Evolutionary conservation across 2,888 invertebrate genomes (phyloP), one percentile per base, ranked within the genome.

Genomic region (Coleophora flavipennella): DNA sequence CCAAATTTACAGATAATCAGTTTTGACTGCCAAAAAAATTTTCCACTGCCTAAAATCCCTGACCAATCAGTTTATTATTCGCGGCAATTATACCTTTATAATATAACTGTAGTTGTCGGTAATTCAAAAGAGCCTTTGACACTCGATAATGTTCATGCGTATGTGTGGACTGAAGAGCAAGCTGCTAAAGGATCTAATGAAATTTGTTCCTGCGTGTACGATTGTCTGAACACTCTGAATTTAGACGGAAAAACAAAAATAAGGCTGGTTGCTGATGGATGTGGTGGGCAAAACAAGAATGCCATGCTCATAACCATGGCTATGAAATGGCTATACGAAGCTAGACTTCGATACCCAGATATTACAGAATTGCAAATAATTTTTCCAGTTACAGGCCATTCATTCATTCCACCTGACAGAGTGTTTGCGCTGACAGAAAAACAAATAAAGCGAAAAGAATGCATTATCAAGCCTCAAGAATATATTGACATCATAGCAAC

Each of bases 21-120:
- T 27, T 51, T 51, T 29, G 46, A 50, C 28, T 49, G 48, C 33
- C 41, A 51, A 43, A 49, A 51, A 46, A 48, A 48, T 38, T 39
- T 36, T 32, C 41, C 42, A 13, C 32, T 50, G 41, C 49, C 48
- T 10, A 46, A 57, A 38, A 43, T 64, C 13, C 59, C 63, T 2
- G 66, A 66, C 40, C 62, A 66, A 45, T 36, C 56, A 11, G 50
- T 58, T 6, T 67, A 68, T 40, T 68, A 60, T 48, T 47, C 51
- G 25, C 45, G 59, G 12, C 66, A 67, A n/a, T n/a, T n/a, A n/a
- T n/a, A 61, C 43, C 29, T 49, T 9, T 66, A 62, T 40, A 69
- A 68, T 45, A 61, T 65, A 39, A 59, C 62, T n/a, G 45, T 65
- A 10, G 59, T 62, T 40, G 37, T 50, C n/a, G n/a, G n/a, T n/a